Base-by-base conservation (phyloP, 2,797 vertebrate genomes). In the Kryptopterus vitreolus region DNA sequence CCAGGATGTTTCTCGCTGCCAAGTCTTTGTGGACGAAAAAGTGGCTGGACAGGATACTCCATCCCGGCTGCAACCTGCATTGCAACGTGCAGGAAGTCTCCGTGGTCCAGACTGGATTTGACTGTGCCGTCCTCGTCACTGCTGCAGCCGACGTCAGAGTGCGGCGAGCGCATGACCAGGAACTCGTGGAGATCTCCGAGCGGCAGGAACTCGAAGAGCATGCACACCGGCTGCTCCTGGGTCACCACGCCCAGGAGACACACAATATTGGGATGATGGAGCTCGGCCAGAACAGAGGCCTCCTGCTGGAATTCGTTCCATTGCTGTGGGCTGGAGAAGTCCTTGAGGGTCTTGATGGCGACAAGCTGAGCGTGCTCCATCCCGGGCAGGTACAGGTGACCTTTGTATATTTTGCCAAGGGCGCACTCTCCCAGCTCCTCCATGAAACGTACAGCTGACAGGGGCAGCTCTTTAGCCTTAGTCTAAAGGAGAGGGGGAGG, bases 261-360 rank as follows among this genome's bases (percentile, higher is more conserved):
- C 82, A 98, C 96, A 35, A 99, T 93, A 76, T 98, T 99, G 13
- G 95, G 95, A 86, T 99, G 97, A 78, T 98, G 97, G 24, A 99
- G 93, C 88, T 99, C 97, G 0, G 96, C 94, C 93, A 98, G 91
- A 58, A 96, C 91, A 0, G 96, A 94, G 0, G 94, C 95, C 83
- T 99, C 98, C 89, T 99, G 96, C 86, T 98, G 98, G 89, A 99
- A 99, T 61, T 99, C 97, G 0, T 92, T 91, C 98, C 98, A 99
- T 71, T 95, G 96, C 86, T 97, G 96, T 0, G 93, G 91, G 85
- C 92, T 97, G 87, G 95, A 95, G 69, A 93, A 91, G 85, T 99
- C 97, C 86, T 98, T 99, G 5, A 99, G 88, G 1, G 97, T 99
- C 91, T 99, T 99, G 89, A 99, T 98, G 76, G 97, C 97, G 75